These are phyloP conservation scores for Ectropis grisescens DNA, from an alignment of 1,140 invertebrate species.

Conservation along the genomic window DNA sequence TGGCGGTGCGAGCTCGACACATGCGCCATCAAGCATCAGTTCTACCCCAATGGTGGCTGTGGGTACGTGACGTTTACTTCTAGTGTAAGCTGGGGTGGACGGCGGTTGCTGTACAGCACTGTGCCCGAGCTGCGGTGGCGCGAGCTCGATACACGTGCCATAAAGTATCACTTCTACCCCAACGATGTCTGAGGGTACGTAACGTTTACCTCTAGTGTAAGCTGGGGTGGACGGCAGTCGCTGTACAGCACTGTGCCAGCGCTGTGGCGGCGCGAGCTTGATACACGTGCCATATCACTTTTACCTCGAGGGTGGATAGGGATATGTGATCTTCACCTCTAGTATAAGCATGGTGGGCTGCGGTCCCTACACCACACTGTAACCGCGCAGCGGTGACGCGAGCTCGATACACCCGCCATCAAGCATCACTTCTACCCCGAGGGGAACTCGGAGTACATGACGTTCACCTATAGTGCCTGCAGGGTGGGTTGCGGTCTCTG, in stretches of 20 bases:
- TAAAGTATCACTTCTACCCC: conserved; percentile 75
- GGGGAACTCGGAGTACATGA: conserved; percentile 61
- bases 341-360: conserved; percentile 81
- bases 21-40: too few relatives aligned
- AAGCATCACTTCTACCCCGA: conserved; percentile 73
- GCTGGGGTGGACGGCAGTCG: too few relatives aligned
- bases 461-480: too few relatives aligned
- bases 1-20: too few relatives aligned
- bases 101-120: conserved; percentile 81
- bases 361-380: conserved; percentile 82
- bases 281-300: too few relatives aligned
- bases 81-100: conserved; percentile 79
- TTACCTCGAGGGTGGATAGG: too few relatives aligned
- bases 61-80: too few relatives aligned
- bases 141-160: conserved; percentile 84
- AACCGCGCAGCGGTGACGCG: conserved; percentile 79
- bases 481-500: conserved; percentile 81
- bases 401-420: conserved; percentile 85
- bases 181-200: conserved; percentile 63
- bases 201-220: too few relatives aligned
- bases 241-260: too few relatives aligned
- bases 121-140: conserved; percentile 80
- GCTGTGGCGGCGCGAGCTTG: too few relatives aligned
- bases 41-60: too few relatives aligned
- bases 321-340: too few relatives aligned